Percentiles rank a stretch among this genome's conserved stretches.
Evolutionary conservation across 1,140 invertebrate genomes (phyloP).

Genomic region (Diachasmimorpha longicaudata): DNA sequence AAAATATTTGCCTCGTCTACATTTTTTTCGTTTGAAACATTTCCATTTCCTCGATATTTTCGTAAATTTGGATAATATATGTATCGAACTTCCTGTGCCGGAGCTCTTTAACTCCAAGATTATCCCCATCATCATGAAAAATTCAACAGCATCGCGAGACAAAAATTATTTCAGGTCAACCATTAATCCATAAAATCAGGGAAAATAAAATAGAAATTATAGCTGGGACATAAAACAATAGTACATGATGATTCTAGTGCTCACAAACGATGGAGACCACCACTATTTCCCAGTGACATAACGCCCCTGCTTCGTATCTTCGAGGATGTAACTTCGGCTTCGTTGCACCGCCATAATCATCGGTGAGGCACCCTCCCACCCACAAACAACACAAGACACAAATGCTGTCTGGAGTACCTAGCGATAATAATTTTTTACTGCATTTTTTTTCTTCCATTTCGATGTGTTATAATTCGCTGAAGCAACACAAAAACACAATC

Average conservation of each 20-base stretch:
- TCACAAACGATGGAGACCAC: slow-evolving; percentile 73
- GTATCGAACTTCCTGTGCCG: too few relatives aligned
- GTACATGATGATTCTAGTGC: slow-evolving; percentile 61
- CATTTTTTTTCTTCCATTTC: not conserved
- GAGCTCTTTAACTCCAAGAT: too few relatives aligned
- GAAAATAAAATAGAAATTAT: not conserved
- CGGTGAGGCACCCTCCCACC: slow-evolving; percentile 40
- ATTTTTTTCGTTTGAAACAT: too few relatives aligned
- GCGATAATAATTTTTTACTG: not conserved
- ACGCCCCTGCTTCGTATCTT: slow-evolving; percentile 75
- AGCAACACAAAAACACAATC: not conserved
- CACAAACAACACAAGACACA: not conserved
- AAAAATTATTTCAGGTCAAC: not conserved
- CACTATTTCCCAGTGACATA: slow-evolving; percentile 76
- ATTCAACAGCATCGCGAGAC: too few relatives aligned
- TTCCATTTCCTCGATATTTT: too few relatives aligned
- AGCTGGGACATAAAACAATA: not conserved
- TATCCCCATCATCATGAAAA: too few relatives aligned
- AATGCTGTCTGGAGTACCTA: not conserved
- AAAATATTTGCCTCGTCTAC: too few relatives aligned
- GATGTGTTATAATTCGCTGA: not conserved
- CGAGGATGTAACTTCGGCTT: slow-evolving; percentile 67
- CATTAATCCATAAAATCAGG: not conserved
- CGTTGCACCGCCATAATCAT: slow-evolving; percentile 46
- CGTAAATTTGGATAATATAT: too few relatives aligned